Percentiles rank a stretch among this genome's conserved stretches.
These are phyloP conservation scores for Rhagophthalmus giganteus DNA, from an alignment of 2,888 invertebrate species.

Conservation along the genomic window DNA sequence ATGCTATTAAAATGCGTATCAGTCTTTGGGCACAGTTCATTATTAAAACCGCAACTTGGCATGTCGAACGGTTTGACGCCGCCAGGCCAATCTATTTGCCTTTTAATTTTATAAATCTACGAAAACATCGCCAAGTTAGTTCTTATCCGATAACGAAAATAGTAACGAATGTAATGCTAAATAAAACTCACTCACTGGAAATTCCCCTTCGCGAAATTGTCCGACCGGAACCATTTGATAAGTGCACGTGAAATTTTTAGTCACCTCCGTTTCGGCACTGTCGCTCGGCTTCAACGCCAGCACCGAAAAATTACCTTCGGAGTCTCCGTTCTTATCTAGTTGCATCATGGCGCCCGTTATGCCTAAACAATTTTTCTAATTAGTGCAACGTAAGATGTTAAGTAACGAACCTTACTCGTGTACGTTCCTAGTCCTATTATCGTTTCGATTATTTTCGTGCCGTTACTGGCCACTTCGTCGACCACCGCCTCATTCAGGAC, in stretches of 20 bases:
- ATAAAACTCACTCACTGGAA: conserved; percentile 72
- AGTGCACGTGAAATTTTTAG: conserved; percentile 67
- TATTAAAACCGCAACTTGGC: conserved; percentile 91
- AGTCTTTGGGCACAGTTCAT: conserved; percentile 83
- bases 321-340: conserved; percentile 90
- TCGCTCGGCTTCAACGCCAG: conserved; percentile 68
- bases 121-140: too few species aligned
- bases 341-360: conserved; percentile 92
- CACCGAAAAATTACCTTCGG: conserved; percentile 96
- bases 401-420: conserved; percentile 69
- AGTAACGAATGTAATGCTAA: neutral
- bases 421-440: conserved; percentile 85
- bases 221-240: conserved; percentile 85
- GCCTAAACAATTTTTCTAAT: conserved; percentile 62
- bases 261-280: conserved; percentile 50
- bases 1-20: conserved; percentile 79
- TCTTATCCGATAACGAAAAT: too few species aligned
- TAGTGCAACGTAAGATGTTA: neutral
- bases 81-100: conserved; percentile 81
- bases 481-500: conserved; percentile 62
- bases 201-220: conserved; percentile 72
- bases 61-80: conserved; percentile 85
- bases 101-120: conserved; percentile 75
- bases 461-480: conserved; percentile 75
- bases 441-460: conserved; percentile 81